Percentiles rank a stretch among this genome's conserved stretches.
Evolutionary conservation across 2,888 invertebrate genomes (phyloP).

Genomic region (Dryadula phaetusa): DNA sequence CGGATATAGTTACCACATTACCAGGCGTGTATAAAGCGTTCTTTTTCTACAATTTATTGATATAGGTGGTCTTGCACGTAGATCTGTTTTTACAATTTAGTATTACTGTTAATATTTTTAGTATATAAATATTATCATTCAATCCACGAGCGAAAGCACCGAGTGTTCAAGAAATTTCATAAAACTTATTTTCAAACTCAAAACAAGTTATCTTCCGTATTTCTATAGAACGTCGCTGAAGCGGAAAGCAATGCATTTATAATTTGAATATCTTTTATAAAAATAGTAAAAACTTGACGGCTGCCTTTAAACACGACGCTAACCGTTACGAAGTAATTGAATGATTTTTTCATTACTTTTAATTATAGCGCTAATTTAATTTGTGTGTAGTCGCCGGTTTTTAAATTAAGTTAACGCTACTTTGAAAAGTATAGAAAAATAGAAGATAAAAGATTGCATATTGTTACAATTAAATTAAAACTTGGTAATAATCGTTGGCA

Average conservation of each 20-base stretch:
- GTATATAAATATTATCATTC: conserved; percentile 3
- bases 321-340: conserved; percentile 44
- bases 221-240: conserved; percentile 35
- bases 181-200: conserved; percentile 24
- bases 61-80: conserved; percentile 52
- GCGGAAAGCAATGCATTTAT: conserved; percentile 45
- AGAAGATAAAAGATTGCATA: not conserved
- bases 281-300: conserved; percentile 38
- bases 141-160: not conserved
- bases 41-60: conserved; percentile 49
- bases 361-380: conserved; percentile 41
- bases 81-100: conserved; percentile 27
- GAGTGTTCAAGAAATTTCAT: not conserved
- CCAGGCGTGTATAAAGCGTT: conserved; percentile 49
- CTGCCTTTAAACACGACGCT: conserved; percentile 31
- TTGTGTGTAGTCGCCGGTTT: conserved; percentile 19
- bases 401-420: not conserved
- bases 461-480: not conserved
- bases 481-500: not conserved
- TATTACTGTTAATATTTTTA: conserved; percentile 6
- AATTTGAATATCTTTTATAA: conserved; percentile 47
- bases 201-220: conserved; percentile 27
- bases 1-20: conserved; percentile 67
- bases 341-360: conserved; percentile 38
- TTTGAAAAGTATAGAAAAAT: not conserved